Evolutionary conservation across 2,888 invertebrate species (phyloP).

Genomic region (Dolichomitus sp.): DNA sequence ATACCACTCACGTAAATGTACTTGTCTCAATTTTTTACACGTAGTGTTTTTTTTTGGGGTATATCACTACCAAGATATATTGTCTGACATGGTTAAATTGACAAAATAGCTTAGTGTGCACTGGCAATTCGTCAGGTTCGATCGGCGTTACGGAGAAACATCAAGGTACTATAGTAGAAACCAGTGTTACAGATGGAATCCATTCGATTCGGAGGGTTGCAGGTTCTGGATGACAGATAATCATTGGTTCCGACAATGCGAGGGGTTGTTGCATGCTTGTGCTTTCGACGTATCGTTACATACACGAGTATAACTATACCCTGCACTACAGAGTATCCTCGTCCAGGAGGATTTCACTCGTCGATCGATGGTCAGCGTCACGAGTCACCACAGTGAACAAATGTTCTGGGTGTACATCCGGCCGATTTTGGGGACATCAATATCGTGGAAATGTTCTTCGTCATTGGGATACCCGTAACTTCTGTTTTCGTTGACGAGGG

Average conservation of each 20-base stretch:
- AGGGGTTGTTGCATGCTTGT: conserved; percentile 66
- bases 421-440: conserved; percentile 79
- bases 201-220: conserved; percentile 70
- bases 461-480: conserved; percentile 71
- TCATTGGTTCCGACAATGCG: conserved; percentile 71
- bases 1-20: too few relatives aligned
- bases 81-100: conserved; percentile 17
- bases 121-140: conserved; percentile 56
- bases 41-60: too few relatives aligned
- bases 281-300: conserved; percentile 49
- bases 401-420: conserved; percentile 79
- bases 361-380: conserved; percentile 84
- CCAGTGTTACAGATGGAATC: conserved; percentile 54
- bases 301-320: conserved; percentile 30
- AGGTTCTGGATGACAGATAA: conserved; percentile 77
- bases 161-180: conserved; percentile 27
- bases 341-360: conserved; percentile 72
- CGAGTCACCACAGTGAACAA: conserved; percentile 83
- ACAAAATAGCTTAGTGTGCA: conserved; percentile 44
- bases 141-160: conserved; percentile 46
- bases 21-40: too few relatives aligned
- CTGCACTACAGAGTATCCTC: conserved; percentile 60
- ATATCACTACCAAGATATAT: neutral
- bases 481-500: conserved; percentile 10
- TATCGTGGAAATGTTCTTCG: conserved; percentile 80